Evolutionary conservation across 30 jellyfish, hydroid and myxozoan genomes (phyloP).

Genomic region (Mastigias papua): DNA sequence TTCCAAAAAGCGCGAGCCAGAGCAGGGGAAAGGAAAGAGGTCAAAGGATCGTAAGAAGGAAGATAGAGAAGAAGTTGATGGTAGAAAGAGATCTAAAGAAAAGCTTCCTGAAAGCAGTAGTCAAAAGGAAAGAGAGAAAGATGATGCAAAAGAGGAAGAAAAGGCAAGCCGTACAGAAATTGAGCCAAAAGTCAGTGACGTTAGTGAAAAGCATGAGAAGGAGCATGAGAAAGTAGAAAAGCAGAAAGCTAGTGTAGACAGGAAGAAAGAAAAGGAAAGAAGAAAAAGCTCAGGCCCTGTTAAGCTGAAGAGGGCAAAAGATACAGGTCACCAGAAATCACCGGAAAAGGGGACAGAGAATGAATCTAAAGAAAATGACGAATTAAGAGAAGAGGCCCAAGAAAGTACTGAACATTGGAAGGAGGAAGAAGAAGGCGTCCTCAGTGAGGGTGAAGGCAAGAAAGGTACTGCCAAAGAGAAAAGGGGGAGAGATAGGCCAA

Average conservation of each 20-base stretch:
- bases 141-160: neutral
- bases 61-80: neutral
- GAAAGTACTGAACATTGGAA: slow-evolving; percentile 49
- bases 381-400: slow-evolving; percentile 18
- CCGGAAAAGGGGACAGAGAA: slow-evolving; percentile 45
- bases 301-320: slow-evolving; percentile 62
- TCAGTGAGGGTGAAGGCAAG: slow-evolving; percentile 33
- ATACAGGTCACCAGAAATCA: slow-evolving; percentile 32
- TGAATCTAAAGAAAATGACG: slow-evolving; percentile 25
- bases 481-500: slow-evolving; percentile 21
- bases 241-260: neutral
- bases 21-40: slow-evolving; percentile 24
- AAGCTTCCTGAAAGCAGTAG: slow-evolving; percentile 4
- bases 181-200: neutral
- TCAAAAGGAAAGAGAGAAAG: slow-evolving; percentile 11
- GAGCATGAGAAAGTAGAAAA: neutral
- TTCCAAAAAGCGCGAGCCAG: slow-evolving; percentile 18
- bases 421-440: slow-evolving; percentile 52
- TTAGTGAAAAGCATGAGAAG: neutral
- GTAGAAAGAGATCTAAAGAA: neutral
- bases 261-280: slow-evolving; percentile 9
- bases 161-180: slow-evolving; percentile 5
- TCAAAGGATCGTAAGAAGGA: slow-evolving; percentile 50
- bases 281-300: slow-evolving; percentile 68
- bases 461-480: slow-evolving; percentile 52